Conservation (phyloP, 2,113 vertebrate genomes). For the Carassius auratus region DNA sequence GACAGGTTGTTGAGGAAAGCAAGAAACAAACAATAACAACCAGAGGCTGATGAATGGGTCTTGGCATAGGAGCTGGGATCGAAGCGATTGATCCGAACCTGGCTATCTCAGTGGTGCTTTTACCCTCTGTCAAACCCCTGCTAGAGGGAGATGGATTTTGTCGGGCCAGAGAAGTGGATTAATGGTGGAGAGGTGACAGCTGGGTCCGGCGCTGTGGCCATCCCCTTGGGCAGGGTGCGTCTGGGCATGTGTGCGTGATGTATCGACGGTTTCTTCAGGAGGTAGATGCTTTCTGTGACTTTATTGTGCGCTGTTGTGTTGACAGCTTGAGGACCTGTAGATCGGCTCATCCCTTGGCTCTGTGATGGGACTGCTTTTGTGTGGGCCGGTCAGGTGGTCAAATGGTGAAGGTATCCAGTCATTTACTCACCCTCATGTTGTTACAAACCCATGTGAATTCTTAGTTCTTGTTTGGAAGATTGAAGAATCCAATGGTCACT, state of each 20-base stretch:
- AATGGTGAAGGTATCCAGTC: not conserved
- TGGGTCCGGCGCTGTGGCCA: slow-evolving; percentile 31
- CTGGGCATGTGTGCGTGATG: slow-evolving; percentile 22
- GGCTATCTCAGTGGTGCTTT: slow-evolving; percentile 77
- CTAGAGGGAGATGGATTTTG: slow-evolving; percentile 77
- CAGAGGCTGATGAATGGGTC: slow-evolving; percentile 72
- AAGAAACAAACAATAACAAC: slow-evolving; percentile 66
- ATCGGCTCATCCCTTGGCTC: not conserved
- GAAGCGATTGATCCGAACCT: slow-evolving; percentile 76
- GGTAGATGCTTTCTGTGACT: slow-evolving; percentile 30
- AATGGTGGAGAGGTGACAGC: slow-evolving; percentile 67
- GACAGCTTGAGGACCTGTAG: slow-evolving; percentile 24
- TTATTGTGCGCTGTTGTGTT: slow-evolving; percentile 39
- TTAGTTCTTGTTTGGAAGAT: not conserved
- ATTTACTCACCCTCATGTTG: not conserved
- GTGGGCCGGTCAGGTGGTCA: not conserved
- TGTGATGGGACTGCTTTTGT: not conserved
- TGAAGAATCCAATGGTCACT: not conserved
- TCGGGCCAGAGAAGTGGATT: slow-evolving; percentile 77
- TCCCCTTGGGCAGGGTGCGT: slow-evolving; percentile 42
- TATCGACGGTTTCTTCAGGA: slow-evolving; percentile 47
- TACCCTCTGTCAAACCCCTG: slow-evolving; percentile 78
- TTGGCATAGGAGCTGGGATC: slow-evolving; percentile 71
- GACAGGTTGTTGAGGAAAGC: slow-evolving; percentile 52
- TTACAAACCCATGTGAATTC: not conserved